phyloP scores from a whole-genome alignment of 2,113 vertebrate genomes.

The Cottus gobio region DNA sequence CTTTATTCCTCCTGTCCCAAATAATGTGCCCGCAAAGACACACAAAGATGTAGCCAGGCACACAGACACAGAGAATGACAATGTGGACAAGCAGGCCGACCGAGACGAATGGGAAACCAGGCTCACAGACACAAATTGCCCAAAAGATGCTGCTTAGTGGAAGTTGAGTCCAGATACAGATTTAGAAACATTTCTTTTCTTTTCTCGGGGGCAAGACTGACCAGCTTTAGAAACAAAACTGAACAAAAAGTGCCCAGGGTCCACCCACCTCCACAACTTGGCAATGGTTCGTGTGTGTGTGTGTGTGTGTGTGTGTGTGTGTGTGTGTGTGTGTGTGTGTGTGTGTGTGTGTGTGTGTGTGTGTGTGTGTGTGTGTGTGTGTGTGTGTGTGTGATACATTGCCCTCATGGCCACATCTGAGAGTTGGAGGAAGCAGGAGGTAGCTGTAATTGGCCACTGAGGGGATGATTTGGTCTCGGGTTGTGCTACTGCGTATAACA shows the following conservation, averaged over 20 bases:
- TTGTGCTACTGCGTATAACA: constrained; percentile 7
- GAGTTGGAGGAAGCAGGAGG: constrained; percentile 29
- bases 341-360: not conserved
- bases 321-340: not conserved
- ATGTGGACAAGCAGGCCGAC: constrained; percentile 5
- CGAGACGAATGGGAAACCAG: constrained; percentile 7
- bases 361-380: not conserved
- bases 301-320: constrained; percentile 5
- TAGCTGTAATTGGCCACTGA: constrained; percentile 65
- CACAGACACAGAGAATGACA: not conserved
- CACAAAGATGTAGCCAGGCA: not conserved
- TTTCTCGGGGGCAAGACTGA: constrained; percentile 11
- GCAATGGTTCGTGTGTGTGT: not conserved
- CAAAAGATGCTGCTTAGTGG: constrained; percentile 6
- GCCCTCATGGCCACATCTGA: constrained; percentile 21
- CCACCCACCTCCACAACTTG: not conserved
- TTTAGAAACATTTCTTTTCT: not conserved
- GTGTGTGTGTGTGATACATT: not conserved
- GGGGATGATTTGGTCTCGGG: constrained; percentile 49
- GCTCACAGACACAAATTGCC: constrained; percentile 4
- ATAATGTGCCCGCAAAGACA: not conserved
- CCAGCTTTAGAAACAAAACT: constrained; percentile 24
- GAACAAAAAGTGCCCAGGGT: constrained; percentile 25
- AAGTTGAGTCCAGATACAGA: constrained; percentile 19
- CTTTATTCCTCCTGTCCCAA: not conserved